These are phyloP conservation scores for Ernsta delagoae DNA, from an alignment of 2,888 invertebrate genomes.

Conservation along the genomic window DNA sequence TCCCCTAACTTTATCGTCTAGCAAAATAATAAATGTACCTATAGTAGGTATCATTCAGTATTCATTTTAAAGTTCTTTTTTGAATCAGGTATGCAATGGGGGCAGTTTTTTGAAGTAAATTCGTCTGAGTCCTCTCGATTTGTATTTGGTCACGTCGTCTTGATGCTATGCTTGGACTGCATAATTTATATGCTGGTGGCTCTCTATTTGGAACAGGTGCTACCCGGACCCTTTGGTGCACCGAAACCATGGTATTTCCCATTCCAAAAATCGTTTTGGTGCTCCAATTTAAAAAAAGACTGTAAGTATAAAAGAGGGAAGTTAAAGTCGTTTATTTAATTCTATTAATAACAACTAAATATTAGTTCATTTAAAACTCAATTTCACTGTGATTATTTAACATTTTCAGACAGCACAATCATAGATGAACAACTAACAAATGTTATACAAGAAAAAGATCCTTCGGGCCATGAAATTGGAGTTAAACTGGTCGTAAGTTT, in stretches of 20 bases:
- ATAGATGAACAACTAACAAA: slow-evolving; percentile 28
- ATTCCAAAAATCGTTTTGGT: slow-evolving; percentile 86
- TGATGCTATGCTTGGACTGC: slow-evolving; percentile 89
- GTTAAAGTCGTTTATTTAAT: too few species aligned
- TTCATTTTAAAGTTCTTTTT: too few species aligned
- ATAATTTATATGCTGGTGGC: slow-evolving; percentile 90
- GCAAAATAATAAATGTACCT: too few species aligned
- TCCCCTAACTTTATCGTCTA: too few species aligned
- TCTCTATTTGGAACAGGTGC: slow-evolving; percentile 93
- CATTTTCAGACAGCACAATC: slow-evolving; percentile 12
- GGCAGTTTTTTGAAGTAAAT: slow-evolving; percentile 85
- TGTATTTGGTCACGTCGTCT: slow-evolving; percentile 88
- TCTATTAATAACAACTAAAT: too few species aligned
- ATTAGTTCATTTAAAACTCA: too few species aligned
- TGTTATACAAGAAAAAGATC: slow-evolving; percentile 76
- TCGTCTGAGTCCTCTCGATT: slow-evolving; percentile 88
- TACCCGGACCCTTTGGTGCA: slow-evolving; percentile 94
- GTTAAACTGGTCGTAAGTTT: slow-evolving; percentile 74
- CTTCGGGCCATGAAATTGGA: slow-evolving; percentile 70
- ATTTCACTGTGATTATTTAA: not conserved
- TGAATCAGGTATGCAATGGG: slow-evolving; percentile 86
- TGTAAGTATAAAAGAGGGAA: slow-evolving; percentile 9
- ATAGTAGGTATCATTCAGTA: too few species aligned
- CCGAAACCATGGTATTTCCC: slow-evolving; percentile 93
- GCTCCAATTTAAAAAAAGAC: slow-evolving; percentile 43